Percentiles rank a stretch among this genome's conserved stretches.
phyloP scores from a whole-genome alignment of 2,888 invertebrate species.

The Macrosoma leucophasiata region DNA sequence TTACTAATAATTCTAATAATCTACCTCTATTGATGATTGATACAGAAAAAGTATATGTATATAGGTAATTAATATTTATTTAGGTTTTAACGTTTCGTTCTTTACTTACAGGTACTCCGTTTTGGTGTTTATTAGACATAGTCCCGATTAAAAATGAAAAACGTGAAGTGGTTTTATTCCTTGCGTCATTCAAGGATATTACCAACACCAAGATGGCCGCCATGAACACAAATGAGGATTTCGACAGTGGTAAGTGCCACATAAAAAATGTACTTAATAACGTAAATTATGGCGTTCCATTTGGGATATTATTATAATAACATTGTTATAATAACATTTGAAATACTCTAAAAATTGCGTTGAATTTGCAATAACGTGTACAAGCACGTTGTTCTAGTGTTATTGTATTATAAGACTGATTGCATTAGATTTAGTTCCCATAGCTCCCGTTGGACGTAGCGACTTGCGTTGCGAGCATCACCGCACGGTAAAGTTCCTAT shows the following conservation, averaged over 20 bases:
- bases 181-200: slow-evolving; percentile 98
- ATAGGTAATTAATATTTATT: too few relatives aligned
- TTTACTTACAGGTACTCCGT: slow-evolving; percentile 83
- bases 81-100: too few relatives aligned
- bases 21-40: too few relatives aligned
- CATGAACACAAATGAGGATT: slow-evolving; percentile 88
- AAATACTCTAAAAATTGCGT: slow-evolving; percentile 19
- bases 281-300: too few relatives aligned
- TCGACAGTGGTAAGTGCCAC: slow-evolving; percentile 87
- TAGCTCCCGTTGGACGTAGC: slow-evolving; percentile 60
- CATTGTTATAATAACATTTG: slow-evolving; percentile 16
- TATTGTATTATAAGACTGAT: slow-evolving; percentile 33
- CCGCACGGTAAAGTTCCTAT: slow-evolving; percentile 67
- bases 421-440: slow-evolving; percentile 61
- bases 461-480: slow-evolving; percentile 58
- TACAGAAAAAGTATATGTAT: too few relatives aligned
- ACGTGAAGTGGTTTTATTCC: slow-evolving; percentile 95
- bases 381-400: slow-evolving; percentile 61
- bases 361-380: slow-evolving; percentile 41
- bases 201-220: slow-evolving; percentile 93
- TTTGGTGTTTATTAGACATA: slow-evolving; percentile 97
- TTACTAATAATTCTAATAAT: too few relatives aligned
- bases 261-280: slow-evolving; percentile 25
- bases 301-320: not conserved
- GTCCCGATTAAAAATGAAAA: slow-evolving; percentile 99